Evolutionary conservation across 2,797 vertebrate species (phyloP), one percentile per base, ranked within the genome.

Genomic region (Sebastes itinus): DNA sequence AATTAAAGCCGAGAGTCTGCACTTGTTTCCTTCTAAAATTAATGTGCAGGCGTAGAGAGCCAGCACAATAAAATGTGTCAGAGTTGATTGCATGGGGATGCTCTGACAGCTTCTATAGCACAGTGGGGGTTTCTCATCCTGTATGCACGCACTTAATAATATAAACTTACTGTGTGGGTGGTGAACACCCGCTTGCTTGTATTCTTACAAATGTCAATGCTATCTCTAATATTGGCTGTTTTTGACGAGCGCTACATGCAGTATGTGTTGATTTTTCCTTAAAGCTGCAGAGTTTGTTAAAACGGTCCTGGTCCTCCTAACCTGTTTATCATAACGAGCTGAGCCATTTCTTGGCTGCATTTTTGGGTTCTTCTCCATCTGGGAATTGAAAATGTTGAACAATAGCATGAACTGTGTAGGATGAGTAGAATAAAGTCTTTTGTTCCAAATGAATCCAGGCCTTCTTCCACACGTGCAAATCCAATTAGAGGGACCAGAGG

Each of bases 401-500:
- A 81, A 77, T 60, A 61, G 49, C 52, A 60, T n/a, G 73, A 64
- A 63, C 60, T 61, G 35, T 59, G 82, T 30, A 63, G 71, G 70
- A 78, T 12, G 56, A 85, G 23, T 10, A 74, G 61, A 83, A 78
- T 74, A 80, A 67, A 78, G 75, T 30, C 71, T 79, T 86, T 87
- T 84, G 81, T 87, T 87, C 76, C 38, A 80, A 54, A 83, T 77
- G 70, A 88, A 87, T 90, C 85, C 86, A 75, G 78, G 76, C 80
- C 70, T 84, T 76, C 83, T 69, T 77, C 70, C 49, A 71, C 89
- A 85, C 75, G 70, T 88, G 87, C 52, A 88, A 87, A 92, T 90
- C 87, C 87, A 92, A 91, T 91, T 87, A 90, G 75, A 90, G 70
- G 32, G 46, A 87, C 75, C 78, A 58, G 88, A 84, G 79, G 66